Evolutionary conservation across 1,140 invertebrate species (phyloP).

Genomic region (Sinella curviseta): DNA sequence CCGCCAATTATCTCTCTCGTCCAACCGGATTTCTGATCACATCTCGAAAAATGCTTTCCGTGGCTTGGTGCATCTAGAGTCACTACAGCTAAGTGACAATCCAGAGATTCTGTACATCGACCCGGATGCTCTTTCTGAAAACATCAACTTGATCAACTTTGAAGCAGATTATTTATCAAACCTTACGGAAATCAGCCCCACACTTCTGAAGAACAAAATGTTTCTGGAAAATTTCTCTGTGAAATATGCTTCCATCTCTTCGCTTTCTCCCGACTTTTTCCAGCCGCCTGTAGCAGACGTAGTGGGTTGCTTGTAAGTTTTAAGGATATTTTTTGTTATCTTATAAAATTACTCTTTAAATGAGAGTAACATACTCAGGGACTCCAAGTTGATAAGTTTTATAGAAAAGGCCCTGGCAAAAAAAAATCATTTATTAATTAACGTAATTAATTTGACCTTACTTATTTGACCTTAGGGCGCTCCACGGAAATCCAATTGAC

Average conservation of each 20-base stretch:
- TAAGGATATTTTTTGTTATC: slow-evolving; percentile 55
- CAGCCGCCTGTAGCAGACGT: slow-evolving; percentile 9
- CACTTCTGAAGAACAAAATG: slow-evolving; percentile 73
- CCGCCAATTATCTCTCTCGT: slow-evolving; percentile 69
- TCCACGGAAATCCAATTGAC: slow-evolving; percentile 77
- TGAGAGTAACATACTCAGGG: too few relatives aligned
- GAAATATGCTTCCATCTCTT: slow-evolving; percentile 39
- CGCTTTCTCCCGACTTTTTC: slow-evolving; percentile 37
- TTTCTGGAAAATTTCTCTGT: slow-evolving; percentile 71
- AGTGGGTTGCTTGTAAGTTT: slow-evolving; percentile 58
- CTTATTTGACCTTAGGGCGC: slow-evolving; percentile 49
- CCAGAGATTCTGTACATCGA: slow-evolving; percentile 65
- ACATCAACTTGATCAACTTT: slow-evolving; percentile 75
- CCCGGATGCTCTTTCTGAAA: slow-evolving; percentile 76
- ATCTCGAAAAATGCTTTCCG: slow-evolving; percentile 73
- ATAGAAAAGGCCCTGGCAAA: too few relatives aligned
- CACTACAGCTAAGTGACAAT: slow-evolving; percentile 64
- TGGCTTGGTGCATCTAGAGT: slow-evolving; percentile 74
- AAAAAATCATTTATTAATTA: too few relatives aligned
- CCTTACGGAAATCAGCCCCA: slow-evolving; percentile 66
- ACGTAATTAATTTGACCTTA: background rate
- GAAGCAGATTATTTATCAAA: slow-evolving; percentile 74
- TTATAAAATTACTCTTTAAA: too few relatives aligned
- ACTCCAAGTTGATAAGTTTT: too few relatives aligned
- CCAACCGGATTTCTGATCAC: slow-evolving; percentile 68